Base-by-base conservation (phyloP, 2,888 invertebrate genomes). In the Blastobasis adustella region DNA sequence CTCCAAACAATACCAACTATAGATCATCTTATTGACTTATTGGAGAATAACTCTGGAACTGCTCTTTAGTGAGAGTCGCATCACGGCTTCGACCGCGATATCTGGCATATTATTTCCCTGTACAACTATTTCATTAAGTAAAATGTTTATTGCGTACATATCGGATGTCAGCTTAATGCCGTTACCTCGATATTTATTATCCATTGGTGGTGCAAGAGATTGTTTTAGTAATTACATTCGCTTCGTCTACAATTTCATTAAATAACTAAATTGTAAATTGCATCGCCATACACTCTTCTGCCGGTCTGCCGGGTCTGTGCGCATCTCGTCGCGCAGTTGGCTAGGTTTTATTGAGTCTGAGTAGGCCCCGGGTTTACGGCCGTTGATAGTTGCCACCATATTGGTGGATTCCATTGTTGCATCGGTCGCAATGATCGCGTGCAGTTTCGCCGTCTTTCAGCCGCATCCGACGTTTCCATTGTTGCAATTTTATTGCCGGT, bases 401-500 rank as follows among this genome's bases (percentile, higher is more conserved):
- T 73, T 76, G 61, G 75, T 77, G 77, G 82, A 75, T 76, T 74
- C 82, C 84, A 87, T 88, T 88, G 87, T 88, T 85, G 79, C 79
- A 84, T 86, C 84, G 80, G 84, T 75, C 70, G 79, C 81, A 80
- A 82, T 79, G 84, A 86, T 82, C 81, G 69, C 76, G 67, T 75
- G 73, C 78, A 82, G 79, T 79, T 75, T 79, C 80, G 77, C 76
- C 79, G 79, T 74, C 79, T 81, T 79, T 82, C 76, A 80, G 83
- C 79, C 80, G 79, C 83, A 83, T 85, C 81, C 79, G 78, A 79
- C 84, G 75, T 76, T 82, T 80, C 84, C 87, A 87, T 88, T 88
- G 87, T 88, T 87, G 82, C 76, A 66, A 79, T 83, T 87, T 88
- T 88, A 88, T 86, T 78, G 86, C 82, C 67, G 83, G 86, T 87